Conservation (phyloP, 2,888 invertebrate genomes). For the Thecocarcelia acutangulata region DNA sequence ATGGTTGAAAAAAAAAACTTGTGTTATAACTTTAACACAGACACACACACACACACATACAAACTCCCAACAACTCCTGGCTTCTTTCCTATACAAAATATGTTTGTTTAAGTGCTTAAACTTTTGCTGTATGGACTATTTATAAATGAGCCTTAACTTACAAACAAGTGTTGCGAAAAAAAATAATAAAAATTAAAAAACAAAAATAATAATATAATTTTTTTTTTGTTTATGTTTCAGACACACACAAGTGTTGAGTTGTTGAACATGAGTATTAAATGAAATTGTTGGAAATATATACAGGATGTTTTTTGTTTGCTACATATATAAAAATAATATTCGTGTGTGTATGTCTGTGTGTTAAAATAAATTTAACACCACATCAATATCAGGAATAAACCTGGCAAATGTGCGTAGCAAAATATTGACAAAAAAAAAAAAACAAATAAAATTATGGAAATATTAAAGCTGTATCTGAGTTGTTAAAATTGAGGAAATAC, state of each 20-base stretch:
- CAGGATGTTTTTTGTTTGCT: background rate
- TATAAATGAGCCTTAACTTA: slow-evolving; percentile 3
- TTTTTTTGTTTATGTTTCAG: slow-evolving; percentile 10
- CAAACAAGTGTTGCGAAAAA: slow-evolving; percentile 27
- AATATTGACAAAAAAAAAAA: background rate
- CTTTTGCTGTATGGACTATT: background rate
- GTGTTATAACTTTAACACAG: background rate
- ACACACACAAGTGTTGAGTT: slow-evolving; percentile 53
- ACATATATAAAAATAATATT: background rate
- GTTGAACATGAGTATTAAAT: slow-evolving; percentile 62
- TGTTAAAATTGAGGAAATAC: no score
- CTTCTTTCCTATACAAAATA: background rate
- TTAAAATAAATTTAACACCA: background rate
- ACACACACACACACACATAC: background rate
- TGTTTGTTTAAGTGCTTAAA: slow-evolving; percentile 3
- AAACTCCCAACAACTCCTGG: background rate
- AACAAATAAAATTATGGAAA: no score
- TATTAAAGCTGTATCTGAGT: no score
- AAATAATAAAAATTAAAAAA: slow-evolving; percentile 8
- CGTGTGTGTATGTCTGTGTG: no score
- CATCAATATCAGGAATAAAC: background rate
- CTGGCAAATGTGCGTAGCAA: background rate
- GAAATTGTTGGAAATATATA: slow-evolving; percentile 42
- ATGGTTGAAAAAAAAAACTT: background rate
- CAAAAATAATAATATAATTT: background rate